A percentile compares a stretch with the other conserved stretches of the same genome.
Conservation (phyloP, 1,140 invertebrate genomes). For the Pseudomyrmex flavicornis region DNA sequence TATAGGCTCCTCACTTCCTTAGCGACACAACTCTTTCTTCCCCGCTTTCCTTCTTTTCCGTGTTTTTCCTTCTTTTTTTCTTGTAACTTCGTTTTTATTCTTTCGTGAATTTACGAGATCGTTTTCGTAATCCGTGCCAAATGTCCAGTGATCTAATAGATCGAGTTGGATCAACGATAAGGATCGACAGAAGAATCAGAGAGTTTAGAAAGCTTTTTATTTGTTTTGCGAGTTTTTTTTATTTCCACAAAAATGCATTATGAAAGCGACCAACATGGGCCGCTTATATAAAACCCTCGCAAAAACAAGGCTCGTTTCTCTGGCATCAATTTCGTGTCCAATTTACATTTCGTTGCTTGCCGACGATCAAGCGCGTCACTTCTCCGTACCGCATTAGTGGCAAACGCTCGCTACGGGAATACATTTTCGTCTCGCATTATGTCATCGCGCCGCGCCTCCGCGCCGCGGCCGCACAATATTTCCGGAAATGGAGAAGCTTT, state of each 20-base stretch:
- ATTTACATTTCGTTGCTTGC: conserved; percentile 53
- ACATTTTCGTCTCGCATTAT: conserved; percentile 42
- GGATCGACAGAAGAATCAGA: conserved; percentile 11
- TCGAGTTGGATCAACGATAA: conserved; percentile 24
- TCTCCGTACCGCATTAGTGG: conserved; percentile 28
- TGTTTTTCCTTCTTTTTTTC: background rate
- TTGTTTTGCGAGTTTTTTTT: background rate
- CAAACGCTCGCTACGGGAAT: background rate
- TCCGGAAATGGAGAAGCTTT: conserved; percentile 53
- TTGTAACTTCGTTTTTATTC: conserved; percentile 43
- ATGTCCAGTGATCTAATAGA: background rate
- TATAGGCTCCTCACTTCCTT: conserved; percentile 62
- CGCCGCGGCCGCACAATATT: conserved; percentile 6
- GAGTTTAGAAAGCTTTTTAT: background rate
- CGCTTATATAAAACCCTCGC: conserved; percentile 21
- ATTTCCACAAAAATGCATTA: conserved; percentile 24
- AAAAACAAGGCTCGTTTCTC: conserved; percentile 28
- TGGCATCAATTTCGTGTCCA: conserved; percentile 47
- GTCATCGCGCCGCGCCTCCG: background rate
- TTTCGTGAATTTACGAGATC: conserved; percentile 22
- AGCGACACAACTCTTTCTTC: conserved; percentile 35
- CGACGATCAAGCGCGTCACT: conserved; percentile 39
- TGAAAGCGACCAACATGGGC: conserved; percentile 3
- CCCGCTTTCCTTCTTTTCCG: background rate
- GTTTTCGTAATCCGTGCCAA: conserved; percentile 52